Conservation (phyloP, 2,888 invertebrate genomes). For the Drosophila demipolita region DNA sequence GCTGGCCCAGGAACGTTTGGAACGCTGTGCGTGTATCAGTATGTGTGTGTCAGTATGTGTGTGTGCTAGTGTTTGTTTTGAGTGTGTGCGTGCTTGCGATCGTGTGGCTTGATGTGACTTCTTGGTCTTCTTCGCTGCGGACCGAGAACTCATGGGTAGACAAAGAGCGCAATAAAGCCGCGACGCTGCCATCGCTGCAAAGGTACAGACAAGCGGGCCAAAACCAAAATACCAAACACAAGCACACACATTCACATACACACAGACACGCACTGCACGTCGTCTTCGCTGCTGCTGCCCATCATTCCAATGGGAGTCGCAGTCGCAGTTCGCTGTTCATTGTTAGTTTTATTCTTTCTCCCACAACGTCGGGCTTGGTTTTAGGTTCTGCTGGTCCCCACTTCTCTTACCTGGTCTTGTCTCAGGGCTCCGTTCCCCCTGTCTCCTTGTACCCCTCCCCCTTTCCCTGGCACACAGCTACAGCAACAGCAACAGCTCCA, state of each 20-base stretch:
- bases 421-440: slow-evolving; percentile 35
- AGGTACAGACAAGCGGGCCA: slow-evolving; percentile 71
- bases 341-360: slow-evolving; percentile 80
- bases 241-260: slow-evolving; percentile 5
- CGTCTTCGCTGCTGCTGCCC: slow-evolving; percentile 27
- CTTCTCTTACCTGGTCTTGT: slow-evolving; percentile 56
- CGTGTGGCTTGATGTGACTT: slow-evolving; percentile 57
- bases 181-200: slow-evolving; percentile 47
- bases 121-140: slow-evolving; percentile 41
- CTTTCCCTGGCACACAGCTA: neutral
- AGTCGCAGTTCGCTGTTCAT: slow-evolving; percentile 63
- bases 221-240: slow-evolving; percentile 63
- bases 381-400: slow-evolving; percentile 59
- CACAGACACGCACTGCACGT: slow-evolving; percentile 46
- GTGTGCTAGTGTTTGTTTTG: slow-evolving; percentile 9
- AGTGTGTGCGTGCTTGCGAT: slow-evolving; percentile 42
- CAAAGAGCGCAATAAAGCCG: slow-evolving; percentile 75
- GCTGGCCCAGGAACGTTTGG: slow-evolving; percentile 42
- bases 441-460: neutral
- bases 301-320: slow-evolving; percentile 75
- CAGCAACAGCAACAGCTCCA: slow-evolving; percentile 22
- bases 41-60: slow-evolving; percentile 7
- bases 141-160: slow-evolving; percentile 56
- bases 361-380: slow-evolving; percentile 72
- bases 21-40: slow-evolving; percentile 33